A percentile compares a stretch with the other conserved stretches of the same genome.
These are phyloP conservation scores for Thysanoteuthis rhombus DNA, from an alignment of 2,888 invertebrate species.

Conservation along the genomic window DNA sequence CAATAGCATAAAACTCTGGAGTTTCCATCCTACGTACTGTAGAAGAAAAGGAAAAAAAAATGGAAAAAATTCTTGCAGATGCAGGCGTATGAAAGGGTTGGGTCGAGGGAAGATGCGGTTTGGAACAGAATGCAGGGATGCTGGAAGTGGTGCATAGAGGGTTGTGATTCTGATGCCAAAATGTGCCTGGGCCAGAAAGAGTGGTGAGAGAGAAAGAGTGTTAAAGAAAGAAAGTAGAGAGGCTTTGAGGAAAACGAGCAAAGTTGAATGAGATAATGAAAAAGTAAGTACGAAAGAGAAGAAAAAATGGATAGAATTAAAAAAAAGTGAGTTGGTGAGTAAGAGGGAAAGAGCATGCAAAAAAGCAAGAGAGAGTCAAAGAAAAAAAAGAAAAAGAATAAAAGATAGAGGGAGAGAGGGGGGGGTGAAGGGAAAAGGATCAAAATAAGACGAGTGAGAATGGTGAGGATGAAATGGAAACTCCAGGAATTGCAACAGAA, in stretches of 20 bases:
- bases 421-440: not conserved
- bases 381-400: not conserved
- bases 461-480: not conserved
- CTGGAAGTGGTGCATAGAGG: not conserved
- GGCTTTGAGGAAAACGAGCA: not conserved
- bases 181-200: not conserved
- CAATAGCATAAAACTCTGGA: no score
- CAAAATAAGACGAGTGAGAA: not conserved
- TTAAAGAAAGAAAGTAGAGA: not conserved
- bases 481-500: not conserved
- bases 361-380: not conserved
- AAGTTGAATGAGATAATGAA: not conserved
- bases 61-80: no score
- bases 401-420: not conserved
- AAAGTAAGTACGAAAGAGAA: not conserved
- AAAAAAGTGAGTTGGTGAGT: not conserved
- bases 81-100: no score
- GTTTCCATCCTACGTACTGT: no score
- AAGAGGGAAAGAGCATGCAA: fast-evolving
- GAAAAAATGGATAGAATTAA: not conserved
- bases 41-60: no score
- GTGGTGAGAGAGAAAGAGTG: not conserved
- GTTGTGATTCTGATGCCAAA: no score
- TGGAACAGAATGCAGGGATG: not conserved
- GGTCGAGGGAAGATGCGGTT: not conserved